phyloP scores from a whole-genome alignment of 2,888 invertebrate species.

The Mamestra brassicae region DNA sequence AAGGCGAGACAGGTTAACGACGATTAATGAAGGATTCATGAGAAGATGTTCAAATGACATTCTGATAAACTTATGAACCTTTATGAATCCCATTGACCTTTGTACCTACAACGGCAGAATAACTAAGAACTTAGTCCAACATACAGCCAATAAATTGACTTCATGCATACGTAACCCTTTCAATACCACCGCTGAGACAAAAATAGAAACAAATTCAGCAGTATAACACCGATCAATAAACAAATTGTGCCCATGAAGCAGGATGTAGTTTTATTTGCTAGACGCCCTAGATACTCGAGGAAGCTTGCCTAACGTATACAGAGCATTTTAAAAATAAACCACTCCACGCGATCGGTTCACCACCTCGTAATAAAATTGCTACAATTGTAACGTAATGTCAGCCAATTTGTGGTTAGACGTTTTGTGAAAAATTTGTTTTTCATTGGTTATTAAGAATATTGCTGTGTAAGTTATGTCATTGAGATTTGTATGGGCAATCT shows the following conservation, averaged over 20 bases:
- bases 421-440: constrained; percentile 24
- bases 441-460: not conserved
- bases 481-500: not conserved
- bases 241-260: constrained; percentile 37
- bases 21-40: not conserved
- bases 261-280: constrained; percentile 48
- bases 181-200: not conserved
- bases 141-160: not conserved
- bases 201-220: not conserved
- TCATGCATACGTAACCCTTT: not conserved
- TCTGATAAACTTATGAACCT: not conserved
- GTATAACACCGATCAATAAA: constrained; percentile 16
- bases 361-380: constrained; percentile 61
- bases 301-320: constrained; percentile 46
- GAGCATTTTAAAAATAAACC: constrained; percentile 64
- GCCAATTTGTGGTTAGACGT: constrained; percentile 59
- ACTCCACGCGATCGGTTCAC: constrained; percentile 24
- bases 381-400: constrained; percentile 47
- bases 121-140: no score
- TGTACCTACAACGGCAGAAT: no score
- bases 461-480: constrained; percentile 1
- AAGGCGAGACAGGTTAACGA: not conserved
- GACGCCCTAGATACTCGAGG: constrained; percentile 56
- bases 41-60: not conserved
- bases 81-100: not conserved